phyloP scores from a whole-genome alignment of 2,888 invertebrate genomes.

The Dynastes grantii region DNA sequence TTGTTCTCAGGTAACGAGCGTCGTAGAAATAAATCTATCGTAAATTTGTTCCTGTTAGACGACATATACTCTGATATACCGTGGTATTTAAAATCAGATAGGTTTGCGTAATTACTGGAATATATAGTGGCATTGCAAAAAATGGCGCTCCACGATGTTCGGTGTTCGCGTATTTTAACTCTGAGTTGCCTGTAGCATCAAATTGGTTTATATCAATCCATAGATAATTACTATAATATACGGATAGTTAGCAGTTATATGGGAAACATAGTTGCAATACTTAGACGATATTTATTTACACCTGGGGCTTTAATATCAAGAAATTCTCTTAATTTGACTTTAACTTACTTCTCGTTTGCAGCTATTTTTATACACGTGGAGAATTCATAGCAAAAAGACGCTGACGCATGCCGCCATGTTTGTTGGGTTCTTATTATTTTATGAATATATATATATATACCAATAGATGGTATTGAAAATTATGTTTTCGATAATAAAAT shows the following conservation, averaged over 20 bases:
- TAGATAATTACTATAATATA: constrained; percentile 33
- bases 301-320: background rate
- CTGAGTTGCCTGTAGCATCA: constrained; percentile 14
- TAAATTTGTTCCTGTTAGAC: constrained; percentile 2
- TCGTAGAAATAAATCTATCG: background rate
- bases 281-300: constrained; percentile 11
- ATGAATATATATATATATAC: too few relatives aligned
- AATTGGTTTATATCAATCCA: constrained; percentile 16
- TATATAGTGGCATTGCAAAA: constrained; percentile 16
- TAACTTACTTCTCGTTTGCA: background rate
- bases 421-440: too few relatives aligned
- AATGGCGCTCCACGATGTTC: background rate
- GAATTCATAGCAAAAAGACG: too few relatives aligned
- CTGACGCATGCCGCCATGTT: too few relatives aligned
- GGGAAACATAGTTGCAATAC: constrained; percentile 35
- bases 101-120: constrained; percentile 26
- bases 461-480: too few relatives aligned
- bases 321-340: constrained; percentile 15
- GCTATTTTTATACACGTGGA: too few relatives aligned
- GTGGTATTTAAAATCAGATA: constrained; percentile 30
- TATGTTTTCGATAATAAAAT: too few relatives aligned
- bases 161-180: constrained; percentile 6
- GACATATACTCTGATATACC: background rate
- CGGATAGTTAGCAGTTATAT: constrained; percentile 38
- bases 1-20: background rate